A percentile compares a stretch with the other conserved stretches of the same genome.
These are phyloP conservation scores for Melanogrammus aeglefinus DNA, from an alignment of 2,797 vertebrate genomes.

Conservation along the genomic window DNA sequence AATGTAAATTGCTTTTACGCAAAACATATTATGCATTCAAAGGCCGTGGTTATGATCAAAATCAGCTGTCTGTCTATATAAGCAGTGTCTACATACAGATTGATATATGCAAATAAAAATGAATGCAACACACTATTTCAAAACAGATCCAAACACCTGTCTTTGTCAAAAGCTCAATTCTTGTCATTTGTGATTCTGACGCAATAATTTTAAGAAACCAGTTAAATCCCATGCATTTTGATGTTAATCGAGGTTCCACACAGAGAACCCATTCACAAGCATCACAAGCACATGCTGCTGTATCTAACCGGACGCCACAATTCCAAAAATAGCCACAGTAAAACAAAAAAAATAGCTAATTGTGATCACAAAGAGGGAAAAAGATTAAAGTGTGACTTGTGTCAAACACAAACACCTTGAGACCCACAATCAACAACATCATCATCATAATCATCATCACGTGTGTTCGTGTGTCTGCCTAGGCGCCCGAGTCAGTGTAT, in stretches of 20 bases:
- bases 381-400: constrained; percentile 9
- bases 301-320: constrained; percentile 41
- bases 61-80: too few relatives aligned
- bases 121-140: too few relatives aligned
- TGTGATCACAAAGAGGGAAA: constrained; percentile 9
- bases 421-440: neutral
- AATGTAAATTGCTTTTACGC: neutral
- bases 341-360: neutral
- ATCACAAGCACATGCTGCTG: constrained; percentile 40
- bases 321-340: constrained; percentile 23
- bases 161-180: constrained; percentile 9
- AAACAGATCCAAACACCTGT: neutral
- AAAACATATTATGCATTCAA: neutral
- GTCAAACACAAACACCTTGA: neutral
- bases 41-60: neutral
- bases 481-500: constrained; percentile 40
- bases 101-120: neutral
- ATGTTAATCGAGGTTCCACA: constrained; percentile 44
- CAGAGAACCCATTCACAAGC: constrained; percentile 36
- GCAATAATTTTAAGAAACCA: constrained; percentile 46
- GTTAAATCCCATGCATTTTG: constrained; percentile 36
- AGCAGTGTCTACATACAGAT: constrained; percentile 9
- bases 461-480: constrained; percentile 15
- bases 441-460: neutral
- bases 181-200: constrained; percentile 36